phyloP scores from a whole-genome alignment of 2,797 vertebrate species.

The Eulemur mongoz region DNA sequence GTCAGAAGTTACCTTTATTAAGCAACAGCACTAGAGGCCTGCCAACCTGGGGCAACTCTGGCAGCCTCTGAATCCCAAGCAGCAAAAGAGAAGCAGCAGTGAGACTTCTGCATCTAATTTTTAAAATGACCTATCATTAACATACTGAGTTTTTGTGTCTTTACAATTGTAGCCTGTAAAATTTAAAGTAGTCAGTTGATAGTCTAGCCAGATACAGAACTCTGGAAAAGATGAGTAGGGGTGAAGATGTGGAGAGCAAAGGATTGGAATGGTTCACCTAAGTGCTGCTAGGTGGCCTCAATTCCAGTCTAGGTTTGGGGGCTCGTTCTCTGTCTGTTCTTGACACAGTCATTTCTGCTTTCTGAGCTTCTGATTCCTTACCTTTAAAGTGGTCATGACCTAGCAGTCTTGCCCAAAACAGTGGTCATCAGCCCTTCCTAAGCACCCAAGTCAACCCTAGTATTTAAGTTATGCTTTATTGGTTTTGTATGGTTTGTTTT shows the following conservation, averaged over 20 bases:
- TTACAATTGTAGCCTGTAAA: background rate
- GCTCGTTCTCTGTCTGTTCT: background rate
- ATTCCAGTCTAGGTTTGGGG: background rate
- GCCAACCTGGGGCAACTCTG: background rate
- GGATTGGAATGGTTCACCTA: rapidly evolving
- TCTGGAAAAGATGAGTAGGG: background rate
- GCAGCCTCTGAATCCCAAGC: background rate
- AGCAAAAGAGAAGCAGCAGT: background rate
- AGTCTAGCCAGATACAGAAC: background rate
- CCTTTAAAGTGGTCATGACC: background rate
- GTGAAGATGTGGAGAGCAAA: background rate
- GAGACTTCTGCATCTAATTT: background rate
- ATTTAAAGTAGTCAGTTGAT: background rate
- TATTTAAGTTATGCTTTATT: background rate
- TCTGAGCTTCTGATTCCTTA: background rate
- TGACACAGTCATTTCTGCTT: background rate
- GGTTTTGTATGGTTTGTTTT: background rate
- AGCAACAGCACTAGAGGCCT: background rate
- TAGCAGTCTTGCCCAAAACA: background rate
- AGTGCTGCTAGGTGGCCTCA: background rate
- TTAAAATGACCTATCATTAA: background rate
- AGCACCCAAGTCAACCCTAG: background rate
- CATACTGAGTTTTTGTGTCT: background rate
- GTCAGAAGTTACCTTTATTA: background rate
- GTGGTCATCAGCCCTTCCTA: background rate